Evolutionary conservation across 1,140 invertebrate genomes (phyloP), one percentile per base, ranked within the genome.

Genomic region (Dermatophagoides farinae): DNA sequence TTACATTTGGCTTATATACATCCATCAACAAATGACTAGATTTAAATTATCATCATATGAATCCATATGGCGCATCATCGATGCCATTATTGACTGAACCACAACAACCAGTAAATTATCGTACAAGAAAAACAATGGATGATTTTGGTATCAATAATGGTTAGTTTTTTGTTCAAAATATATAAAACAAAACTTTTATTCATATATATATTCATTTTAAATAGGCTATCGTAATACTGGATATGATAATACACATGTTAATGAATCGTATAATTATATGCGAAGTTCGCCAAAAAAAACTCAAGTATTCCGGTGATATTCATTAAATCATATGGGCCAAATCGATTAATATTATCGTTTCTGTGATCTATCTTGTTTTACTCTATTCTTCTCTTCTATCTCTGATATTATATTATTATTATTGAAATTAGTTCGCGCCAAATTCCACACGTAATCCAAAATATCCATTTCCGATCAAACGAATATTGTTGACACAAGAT

Each of bases 61-160:
- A 20, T 50, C 20, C 20, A 12, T 50, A 50, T 50, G 47, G 20
- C 1, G 47, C 47, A 12, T 50, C 47, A 12, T 50, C 78, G 10
- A 81, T 80, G 79, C 79, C 79, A 1, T 67, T 81, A 4, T 71
- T 81, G 22, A 77, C 76, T 49, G 79, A 81, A 67, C 75, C 11
- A 71, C 77, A 20, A 14, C 47, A 50, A 50, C 47, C 5, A 12
- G 20, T 50, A 20, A 23, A 20, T 12, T 23, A 11, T 12, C 18
- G 11, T 14, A 14, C 18, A 25, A 11, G 14, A 25, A 11, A 14
- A 50, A 50, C 47, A 43, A 43, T 43, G 41, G n/a, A 43, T 43
- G 47, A 20, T 18, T 18, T 20, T 50, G 47, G 47, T 50, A 20
- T 31, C 31, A 31, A 31, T 8, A 31, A 31, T 31, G 31, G 31